Base-by-base conservation (phyloP, 2,888 invertebrate genomes). In the Fragum whitleyi region DNA sequence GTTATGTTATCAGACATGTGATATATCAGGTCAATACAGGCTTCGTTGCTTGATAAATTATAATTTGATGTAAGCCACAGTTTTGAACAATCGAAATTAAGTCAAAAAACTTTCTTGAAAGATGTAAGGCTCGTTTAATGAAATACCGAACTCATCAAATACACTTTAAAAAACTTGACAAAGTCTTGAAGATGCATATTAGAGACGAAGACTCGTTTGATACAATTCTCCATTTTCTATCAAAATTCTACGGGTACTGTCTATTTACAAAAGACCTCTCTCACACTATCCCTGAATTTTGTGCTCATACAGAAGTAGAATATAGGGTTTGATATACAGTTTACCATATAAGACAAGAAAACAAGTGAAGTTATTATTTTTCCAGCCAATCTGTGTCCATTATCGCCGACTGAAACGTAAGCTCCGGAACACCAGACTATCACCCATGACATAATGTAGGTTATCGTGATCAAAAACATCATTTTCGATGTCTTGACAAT, bases 381-480 rank as follows among this genome's bases (percentile, higher is more conserved):
- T 42, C 65, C 65, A 7, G 42, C 3, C 6, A 39, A 21, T 1
- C 23, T 26, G 21, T 65, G 16, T 26, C 29, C 36, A 42, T 26
- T 26, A 3, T 21, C 65, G 14, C 21, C 39, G 23, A 39, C n/a
- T 2, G 42, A 42, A 21, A 65, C 36, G 23, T 42, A 42, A 21
- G 29, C 23, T 2, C 47, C 42, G 23, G 65, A 39, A 11, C 42
- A 42, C 26, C 39, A 42, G 2, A 19, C 14, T 21, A 42, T 6
- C 2, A 65, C 14, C 65, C 65, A 65, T n/a, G 65, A 42, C 47
- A 65, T 0, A 11, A 36, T 65, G n/a, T 65, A 65, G 11, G 65
- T 65, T 0, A 36, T 26, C 14, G 65, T 65, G 26, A 65, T 65
- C 23, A 65, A 36, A 65, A 65, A 65, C 65, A 65, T 65, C 65